Evolutionary conservation across 2,113 vertebrate genomes (phyloP), one percentile per base, ranked within the genome.

Genomic region (Cercocebus atys): DNA sequence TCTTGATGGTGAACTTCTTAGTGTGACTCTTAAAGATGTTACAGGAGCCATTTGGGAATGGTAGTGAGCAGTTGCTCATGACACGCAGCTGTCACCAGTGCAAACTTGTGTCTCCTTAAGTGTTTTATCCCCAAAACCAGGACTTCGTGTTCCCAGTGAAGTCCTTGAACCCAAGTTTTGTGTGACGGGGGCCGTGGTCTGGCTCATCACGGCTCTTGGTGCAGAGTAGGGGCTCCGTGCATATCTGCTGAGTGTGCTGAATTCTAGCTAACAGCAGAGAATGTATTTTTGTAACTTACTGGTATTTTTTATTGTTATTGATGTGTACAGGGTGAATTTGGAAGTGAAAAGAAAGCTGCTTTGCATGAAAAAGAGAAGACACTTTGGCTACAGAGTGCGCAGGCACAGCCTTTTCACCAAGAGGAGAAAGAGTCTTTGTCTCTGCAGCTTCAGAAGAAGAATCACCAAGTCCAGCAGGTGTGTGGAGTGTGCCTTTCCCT

Each of bases 381-480:
- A 9, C 73, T 94, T 27, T 64, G 38, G 75, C 59, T 85, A 7
- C 97, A 98, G 73, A 50, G 81, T 9, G 98, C 98, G 66, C 95
- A 94, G 20, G 72, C 66, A 8, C 95, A 76, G n/a, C 61, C 82
- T 47, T 72, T 79, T 92, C 73, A 83, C 14, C 88, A 84, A 20
- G 93, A 97, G 72, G 98, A 98, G 30, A 91, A 88, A 38, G 96
- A 98, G 22, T 50, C 50, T 10, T 66, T 98, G 47, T 97, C 92
- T 43, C 50, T 78, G 6, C 97, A 98, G 91, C 97, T 99, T 14
- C 98, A 98, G 83, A 98, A 98, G 85, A 98, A 92, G 45, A 72
- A 68, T 32, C 30, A 70, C 25, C 38, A 95, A 43, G 93, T 98
- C 50, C 92, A 25, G 52, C 98, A 99, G 98, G 99, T 99, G 25